Evolutionary conservation across 2,113 vertebrate species (phyloP), one percentile per base, ranked within the genome.

Genomic region (Synchiropus splendidus): DNA sequence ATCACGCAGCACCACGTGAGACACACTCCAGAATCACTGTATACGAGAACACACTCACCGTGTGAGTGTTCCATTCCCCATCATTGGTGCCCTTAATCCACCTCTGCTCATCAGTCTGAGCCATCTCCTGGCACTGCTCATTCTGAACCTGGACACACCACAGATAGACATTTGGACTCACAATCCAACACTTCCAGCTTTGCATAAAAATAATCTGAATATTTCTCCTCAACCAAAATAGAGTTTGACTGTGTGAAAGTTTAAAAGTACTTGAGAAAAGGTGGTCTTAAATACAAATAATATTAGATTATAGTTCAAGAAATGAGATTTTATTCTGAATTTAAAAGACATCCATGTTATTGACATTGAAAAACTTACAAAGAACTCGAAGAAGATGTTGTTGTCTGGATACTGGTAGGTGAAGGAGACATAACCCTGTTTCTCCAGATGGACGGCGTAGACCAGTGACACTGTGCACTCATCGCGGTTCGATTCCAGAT

Each of bases 331-430:
- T n/a, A n/a, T n/a, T n/a, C n/a, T n/a, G n/a, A n/a, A n/a, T n/a
- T n/a, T n/a, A n/a, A n/a, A n/a, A n/a, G n/a, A n/a, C n/a, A n/a
- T n/a, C n/a, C n/a, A n/a, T n/a, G n/a, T n/a, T n/a, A n/a, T n/a
- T n/a, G n/a, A n/a, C n/a, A n/a, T n/a, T n/a, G n/a, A n/a, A n/a
- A 10, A n/a, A 9, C 92, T 92, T 85, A 98, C 94, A 70, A 93
- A 97, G 71, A 99, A 99, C 75, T 98, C 91, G 71, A 99, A 98
- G 85, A 99, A 92, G 80, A 99, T 90, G 83, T 93, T 95, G 86
- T 88, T 97, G 83, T 99, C 93, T 36, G 91, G 88, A 35, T 94
- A 96, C 70, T 99, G 95, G 77, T 99, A 98, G 43, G 92, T 92
- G 14, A 98, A 98, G 55, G 90, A 86, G 59, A 98, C 86, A 1